These are phyloP conservation scores for Brevimyrus niger DNA, from an alignment of 2,113 vertebrate genomes.

Conservation along the genomic window DNA sequence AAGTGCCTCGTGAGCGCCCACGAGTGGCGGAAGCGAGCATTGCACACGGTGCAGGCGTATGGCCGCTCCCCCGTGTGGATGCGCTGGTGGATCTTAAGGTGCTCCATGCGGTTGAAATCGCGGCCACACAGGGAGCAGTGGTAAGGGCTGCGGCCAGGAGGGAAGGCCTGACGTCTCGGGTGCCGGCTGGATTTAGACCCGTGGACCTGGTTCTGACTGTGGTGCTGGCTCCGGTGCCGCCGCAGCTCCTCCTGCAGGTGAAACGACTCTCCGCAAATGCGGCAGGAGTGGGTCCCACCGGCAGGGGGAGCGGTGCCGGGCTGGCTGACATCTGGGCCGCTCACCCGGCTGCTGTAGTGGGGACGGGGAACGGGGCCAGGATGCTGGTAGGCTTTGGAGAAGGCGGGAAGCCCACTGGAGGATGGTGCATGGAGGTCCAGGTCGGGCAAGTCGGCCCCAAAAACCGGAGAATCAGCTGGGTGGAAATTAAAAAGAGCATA, in stretches of 20 bases:
- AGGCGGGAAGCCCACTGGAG: slow-evolving; percentile 12
- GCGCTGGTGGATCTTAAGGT: slow-evolving; percentile 47
- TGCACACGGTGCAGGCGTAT: slow-evolving; percentile 40
- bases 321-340: neutral
- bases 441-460: slow-evolving; percentile 26
- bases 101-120: slow-evolving; percentile 46
- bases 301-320: neutral
- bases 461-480: slow-evolving; percentile 24
- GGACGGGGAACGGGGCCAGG: slow-evolving; percentile 1
- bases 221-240: slow-evolving; percentile 25
- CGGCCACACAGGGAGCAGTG: slow-evolving; percentile 39
- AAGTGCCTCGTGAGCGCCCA: slow-evolving; percentile 43
- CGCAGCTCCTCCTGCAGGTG: slow-evolving; percentile 24
- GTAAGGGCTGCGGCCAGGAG: slow-evolving; percentile 30
- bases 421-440: slow-evolving; percentile 24
- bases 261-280: slow-evolving; percentile 28
- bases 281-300: slow-evolving; percentile 16
- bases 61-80: slow-evolving; percentile 48
- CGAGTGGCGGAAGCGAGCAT: slow-evolving; percentile 41
- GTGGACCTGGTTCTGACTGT: slow-evolving; percentile 20
- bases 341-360: neutral
- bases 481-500: neutral
- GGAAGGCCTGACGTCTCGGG: slow-evolving; percentile 25
- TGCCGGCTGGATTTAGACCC: slow-evolving; percentile 5
- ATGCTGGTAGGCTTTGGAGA: slow-evolving; percentile 17